Conservation (phyloP, 1,140 invertebrate genomes). For the Bombus turneri region DNA sequence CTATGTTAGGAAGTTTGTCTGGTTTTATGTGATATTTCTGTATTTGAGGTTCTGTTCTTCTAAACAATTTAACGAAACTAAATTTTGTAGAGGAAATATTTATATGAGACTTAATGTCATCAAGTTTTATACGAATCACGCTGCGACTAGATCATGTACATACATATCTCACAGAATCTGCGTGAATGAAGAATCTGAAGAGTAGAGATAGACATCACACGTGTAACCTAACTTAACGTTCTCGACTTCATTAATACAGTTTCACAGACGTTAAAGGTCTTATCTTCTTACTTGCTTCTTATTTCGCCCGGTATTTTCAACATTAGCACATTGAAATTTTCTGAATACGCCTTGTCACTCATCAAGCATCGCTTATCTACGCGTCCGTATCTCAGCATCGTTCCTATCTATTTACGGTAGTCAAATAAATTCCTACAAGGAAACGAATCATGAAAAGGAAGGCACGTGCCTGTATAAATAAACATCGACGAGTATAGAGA, state of each 20-base stretch:
- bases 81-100: too few species aligned
- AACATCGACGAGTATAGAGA: not conserved
- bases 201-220: not conserved
- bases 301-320: too few species aligned
- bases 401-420: too few species aligned
- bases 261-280: not conserved
- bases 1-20: too few species aligned
- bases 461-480: not conserved
- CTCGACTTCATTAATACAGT: not conserved
- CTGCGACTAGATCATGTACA: too few species aligned
- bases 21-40: too few species aligned
- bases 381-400: not conserved
- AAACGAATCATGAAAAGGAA: not conserved
- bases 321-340: not conserved
- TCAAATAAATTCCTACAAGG: not conserved
- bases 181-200: not conserved
- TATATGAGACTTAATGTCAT: too few species aligned
- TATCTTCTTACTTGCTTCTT: not conserved
- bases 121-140: too few species aligned
- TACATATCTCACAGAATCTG: not conserved
- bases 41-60: too few species aligned
- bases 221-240: not conserved
- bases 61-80: too few species aligned
- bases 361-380: not conserved
- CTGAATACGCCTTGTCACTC: not conserved